Evolutionary conservation across 2,888 invertebrate species (phyloP).

Genomic region (Ypsolopha sequella): DNA sequence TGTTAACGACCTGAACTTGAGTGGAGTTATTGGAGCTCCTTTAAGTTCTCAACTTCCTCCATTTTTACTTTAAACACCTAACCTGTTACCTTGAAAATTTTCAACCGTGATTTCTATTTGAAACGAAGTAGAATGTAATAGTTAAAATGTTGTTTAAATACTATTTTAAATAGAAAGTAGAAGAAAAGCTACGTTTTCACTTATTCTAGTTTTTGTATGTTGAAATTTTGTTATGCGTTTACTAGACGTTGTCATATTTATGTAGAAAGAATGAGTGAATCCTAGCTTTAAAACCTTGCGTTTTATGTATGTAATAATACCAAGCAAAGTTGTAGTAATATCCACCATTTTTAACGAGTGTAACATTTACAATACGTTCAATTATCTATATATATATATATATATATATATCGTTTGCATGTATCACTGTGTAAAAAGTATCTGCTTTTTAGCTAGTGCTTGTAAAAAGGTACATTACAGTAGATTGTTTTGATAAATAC

Average conservation of each 20-base stretch:
- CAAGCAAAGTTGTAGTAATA: too few species aligned
- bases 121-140: slow-evolving; percentile 25
- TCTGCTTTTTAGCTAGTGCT: slow-evolving; percentile 41
- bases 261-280: too few species aligned
- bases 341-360: too few species aligned
- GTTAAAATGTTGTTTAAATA: slow-evolving; percentile 25
- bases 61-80: slow-evolving; percentile 13
- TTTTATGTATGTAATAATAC: too few species aligned
- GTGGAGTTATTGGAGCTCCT: not conserved
- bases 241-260: too few species aligned
- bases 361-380: too few species aligned
- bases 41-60: not conserved
- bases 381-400: not conserved
- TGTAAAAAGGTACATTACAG: slow-evolving; percentile 28
- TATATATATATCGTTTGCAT: not conserved
- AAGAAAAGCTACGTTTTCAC: too few species aligned
- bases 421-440: slow-evolving; percentile 28
- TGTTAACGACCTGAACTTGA: not conserved
- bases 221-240: too few species aligned
- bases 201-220: too few species aligned
- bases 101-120: slow-evolving; percentile 35
- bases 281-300: too few species aligned
- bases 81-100: slow-evolving; percentile 14
- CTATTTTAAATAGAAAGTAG: not conserved
- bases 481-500: slow-evolving; percentile 7